These are phyloP conservation scores for Illadopsis cleaveri DNA, from an alignment of 2,113 vertebrate species.

Conservation along the genomic window DNA sequence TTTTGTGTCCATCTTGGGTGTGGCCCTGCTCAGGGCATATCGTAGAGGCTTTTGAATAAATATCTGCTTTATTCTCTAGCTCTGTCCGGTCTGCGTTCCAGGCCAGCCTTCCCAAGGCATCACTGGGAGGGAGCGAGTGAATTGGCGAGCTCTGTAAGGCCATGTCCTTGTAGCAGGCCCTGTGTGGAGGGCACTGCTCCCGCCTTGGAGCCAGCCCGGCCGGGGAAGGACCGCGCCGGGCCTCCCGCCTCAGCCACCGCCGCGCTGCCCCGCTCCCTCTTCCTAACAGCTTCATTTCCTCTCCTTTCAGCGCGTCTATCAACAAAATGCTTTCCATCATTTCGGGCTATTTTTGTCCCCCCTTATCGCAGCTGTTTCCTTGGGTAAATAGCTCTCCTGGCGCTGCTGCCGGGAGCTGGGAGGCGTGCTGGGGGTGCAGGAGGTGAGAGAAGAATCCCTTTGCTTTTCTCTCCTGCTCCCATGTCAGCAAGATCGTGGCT, in stretches of 20 bases:
- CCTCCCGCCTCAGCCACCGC: not conserved
- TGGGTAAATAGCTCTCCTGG: constrained; percentile 80
- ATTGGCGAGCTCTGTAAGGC: not conserved
- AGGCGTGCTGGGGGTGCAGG: not conserved
- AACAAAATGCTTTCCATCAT: constrained; percentile 64
- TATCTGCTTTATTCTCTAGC: not conserved
- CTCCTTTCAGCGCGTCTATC: constrained; percentile 56
- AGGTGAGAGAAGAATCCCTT: not conserved
- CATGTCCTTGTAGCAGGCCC: not conserved
- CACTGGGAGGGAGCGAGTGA: not conserved
- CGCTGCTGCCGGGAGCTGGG: constrained; percentile 39
- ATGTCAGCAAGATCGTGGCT: not conserved
- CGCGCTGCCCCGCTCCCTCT: not conserved
- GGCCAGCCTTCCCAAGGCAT: not conserved
- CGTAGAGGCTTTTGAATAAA: not conserved
- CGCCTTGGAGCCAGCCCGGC: not conserved
- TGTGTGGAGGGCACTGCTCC: not conserved
- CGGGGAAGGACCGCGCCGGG: not conserved
- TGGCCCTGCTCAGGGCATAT: not conserved
- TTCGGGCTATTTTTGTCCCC: constrained; percentile 80
- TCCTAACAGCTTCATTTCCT: constrained; percentile 76
- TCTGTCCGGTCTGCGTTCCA: not conserved
- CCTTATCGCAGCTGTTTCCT: constrained; percentile 81
- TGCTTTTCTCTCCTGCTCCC: not conserved
- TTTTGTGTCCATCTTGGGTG: not conserved